Percentiles rank a stretch among this genome's conserved stretches.
Evolutionary conservation across 2,113 vertebrate genomes (phyloP).

Genomic region (Excalfactoria chinensis): DNA sequence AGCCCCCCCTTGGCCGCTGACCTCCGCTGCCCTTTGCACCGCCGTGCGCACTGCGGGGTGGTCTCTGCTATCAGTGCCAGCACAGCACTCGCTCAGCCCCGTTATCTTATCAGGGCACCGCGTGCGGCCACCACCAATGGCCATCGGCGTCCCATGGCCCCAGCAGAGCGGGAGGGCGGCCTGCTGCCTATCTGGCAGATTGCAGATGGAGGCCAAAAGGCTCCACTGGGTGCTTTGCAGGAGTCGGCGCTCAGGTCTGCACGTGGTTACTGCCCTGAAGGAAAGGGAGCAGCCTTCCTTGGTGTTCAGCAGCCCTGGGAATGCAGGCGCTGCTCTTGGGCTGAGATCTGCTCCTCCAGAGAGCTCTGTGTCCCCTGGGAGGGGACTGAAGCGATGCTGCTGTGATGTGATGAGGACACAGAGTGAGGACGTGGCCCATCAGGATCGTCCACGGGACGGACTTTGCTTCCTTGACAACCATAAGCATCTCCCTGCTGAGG

Average conservation of each 20-base stretch:
- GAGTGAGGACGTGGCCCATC: neutral
- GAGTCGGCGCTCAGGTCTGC: neutral
- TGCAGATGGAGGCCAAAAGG: neutral
- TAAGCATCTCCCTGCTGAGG: neutral
- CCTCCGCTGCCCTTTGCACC: neutral
- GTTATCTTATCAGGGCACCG: neutral
- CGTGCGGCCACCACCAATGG: neutral
- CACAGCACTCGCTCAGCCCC: accelerated
- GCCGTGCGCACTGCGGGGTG: accelerated
- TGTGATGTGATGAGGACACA: neutral
- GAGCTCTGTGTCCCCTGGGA: neutral
- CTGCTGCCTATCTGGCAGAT: neutral
- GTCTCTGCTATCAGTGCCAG: neutral
- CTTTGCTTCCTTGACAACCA: neutral
- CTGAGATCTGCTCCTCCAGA: neutral
- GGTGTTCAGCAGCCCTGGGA: neutral
- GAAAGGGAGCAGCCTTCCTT: neutral
- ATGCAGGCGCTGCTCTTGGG: neutral
- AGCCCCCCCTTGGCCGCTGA: neutral
- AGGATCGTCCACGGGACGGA: neutral
- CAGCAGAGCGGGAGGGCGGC: accelerated
- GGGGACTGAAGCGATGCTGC: neutral
- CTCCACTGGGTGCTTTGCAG: neutral
- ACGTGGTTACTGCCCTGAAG: accelerated
- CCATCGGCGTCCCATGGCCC: neutral